A percentile compares a stretch with the other conserved stretches of the same genome.
These are phyloP conservation scores for Nasonia longicornis DNA, from an alignment of 1,140 invertebrate genomes.

Conservation along the genomic window DNA sequence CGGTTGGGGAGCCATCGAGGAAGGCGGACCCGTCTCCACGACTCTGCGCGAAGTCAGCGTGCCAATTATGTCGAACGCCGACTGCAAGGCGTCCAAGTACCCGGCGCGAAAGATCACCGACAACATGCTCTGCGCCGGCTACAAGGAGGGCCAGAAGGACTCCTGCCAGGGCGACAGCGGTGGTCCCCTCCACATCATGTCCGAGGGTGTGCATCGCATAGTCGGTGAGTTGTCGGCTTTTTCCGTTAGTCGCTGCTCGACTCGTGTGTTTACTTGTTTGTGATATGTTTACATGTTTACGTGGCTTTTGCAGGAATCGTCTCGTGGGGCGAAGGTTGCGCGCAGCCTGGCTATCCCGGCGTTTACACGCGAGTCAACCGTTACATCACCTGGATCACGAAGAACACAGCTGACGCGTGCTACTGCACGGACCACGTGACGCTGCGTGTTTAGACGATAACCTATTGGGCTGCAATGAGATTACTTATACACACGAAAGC, in stretches of 20 bases:
- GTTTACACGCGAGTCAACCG: conserved; percentile 87
- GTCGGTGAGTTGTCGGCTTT: conserved; percentile 66
- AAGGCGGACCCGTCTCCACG: conserved; percentile 70
- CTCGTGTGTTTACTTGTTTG: too few species aligned
- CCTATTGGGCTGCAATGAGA: too few species aligned
- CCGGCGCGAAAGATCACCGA: conserved; percentile 79
- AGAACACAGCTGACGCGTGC: conserved; percentile 77
- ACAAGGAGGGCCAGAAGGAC: conserved; percentile 79
- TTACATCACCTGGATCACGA: conserved; percentile 79
- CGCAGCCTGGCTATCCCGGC: conserved; percentile 82
- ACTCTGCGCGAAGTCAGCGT: conserved; percentile 75
- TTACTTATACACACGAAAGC: too few species aligned
- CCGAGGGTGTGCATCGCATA: conserved; percentile 63
- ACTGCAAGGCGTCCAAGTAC: conserved; percentile 78
- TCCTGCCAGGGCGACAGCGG: conserved; percentile 82
- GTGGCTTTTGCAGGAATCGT: conserved; percentile 72
- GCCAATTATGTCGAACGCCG: conserved; percentile 79
- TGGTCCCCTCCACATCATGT: conserved; percentile 73
- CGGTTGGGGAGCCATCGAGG: conserved; percentile 76
- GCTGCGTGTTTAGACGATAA: neutral
- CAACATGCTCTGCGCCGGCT: conserved; percentile 90
- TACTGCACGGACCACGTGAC: conserved; percentile 68
- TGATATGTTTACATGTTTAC: neutral
- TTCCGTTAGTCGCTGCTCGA: too few species aligned
- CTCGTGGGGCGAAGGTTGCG: conserved; percentile 86